phyloP scores from a whole-genome alignment of 2,113 vertebrate species.

The Probosciger aterrimus region DNA sequence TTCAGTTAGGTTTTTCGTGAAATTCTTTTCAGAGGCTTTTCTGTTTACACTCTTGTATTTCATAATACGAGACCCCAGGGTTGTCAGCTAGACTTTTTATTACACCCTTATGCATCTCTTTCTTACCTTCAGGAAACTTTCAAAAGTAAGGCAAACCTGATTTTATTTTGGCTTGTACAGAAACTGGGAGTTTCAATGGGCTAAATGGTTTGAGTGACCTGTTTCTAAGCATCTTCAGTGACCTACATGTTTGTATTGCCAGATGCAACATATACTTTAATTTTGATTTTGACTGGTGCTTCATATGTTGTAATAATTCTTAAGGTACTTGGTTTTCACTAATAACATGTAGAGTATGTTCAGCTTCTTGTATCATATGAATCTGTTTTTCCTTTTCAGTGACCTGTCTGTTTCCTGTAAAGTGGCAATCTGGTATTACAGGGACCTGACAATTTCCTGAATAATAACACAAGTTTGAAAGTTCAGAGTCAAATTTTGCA shows the following conservation, averaged over 20 bases:
- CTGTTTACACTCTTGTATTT: background rate
- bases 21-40: background rate
- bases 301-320: background rate
- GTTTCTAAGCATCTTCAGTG: background rate
- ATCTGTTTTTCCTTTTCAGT: constrained; percentile 24
- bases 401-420: constrained; percentile 62
- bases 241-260: background rate
- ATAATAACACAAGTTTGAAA: constrained; percentile 23
- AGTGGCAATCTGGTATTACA: constrained; percentile 16
- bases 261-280: background rate
- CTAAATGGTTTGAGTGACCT: background rate
- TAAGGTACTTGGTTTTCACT: background rate
- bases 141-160: background rate
- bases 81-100: background rate
- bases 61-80: background rate
- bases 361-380: constrained; percentile 45
- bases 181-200: background rate
- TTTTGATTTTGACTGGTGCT: background rate
- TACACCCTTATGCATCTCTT: background rate
- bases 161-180: background rate
- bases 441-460: constrained; percentile 42
- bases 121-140: background rate
- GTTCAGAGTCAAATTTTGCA: background rate
- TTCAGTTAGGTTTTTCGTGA: background rate
- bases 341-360: background rate